These are phyloP conservation scores for Platycheirus albimanus DNA, from an alignment of 2,888 invertebrate genomes.

Conservation along the genomic window DNA sequence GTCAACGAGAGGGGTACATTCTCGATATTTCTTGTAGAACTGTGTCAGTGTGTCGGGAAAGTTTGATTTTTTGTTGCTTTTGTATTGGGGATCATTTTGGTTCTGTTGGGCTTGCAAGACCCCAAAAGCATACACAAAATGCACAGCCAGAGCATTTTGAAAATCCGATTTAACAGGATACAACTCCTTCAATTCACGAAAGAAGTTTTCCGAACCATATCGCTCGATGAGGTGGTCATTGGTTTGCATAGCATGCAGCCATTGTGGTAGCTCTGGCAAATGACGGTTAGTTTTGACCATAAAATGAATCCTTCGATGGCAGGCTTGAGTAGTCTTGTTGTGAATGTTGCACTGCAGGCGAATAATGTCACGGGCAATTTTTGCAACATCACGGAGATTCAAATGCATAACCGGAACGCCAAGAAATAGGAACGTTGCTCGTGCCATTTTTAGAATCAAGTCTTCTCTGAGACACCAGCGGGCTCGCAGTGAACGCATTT, in stretches of 20 bases:
- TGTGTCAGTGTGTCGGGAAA: constrained; percentile 81
- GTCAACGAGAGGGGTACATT: constrained; percentile 76
- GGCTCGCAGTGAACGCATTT: constrained; percentile 85
- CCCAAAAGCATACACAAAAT: constrained; percentile 77
- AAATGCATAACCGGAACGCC: constrained; percentile 81
- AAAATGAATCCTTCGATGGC: constrained; percentile 86
- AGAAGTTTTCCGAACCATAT: constrained; percentile 80
- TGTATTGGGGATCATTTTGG: constrained; percentile 20
- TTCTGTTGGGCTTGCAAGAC: constrained; percentile 24
- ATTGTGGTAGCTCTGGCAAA: constrained; percentile 85
- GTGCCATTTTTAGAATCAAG: constrained; percentile 86
- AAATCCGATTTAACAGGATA: constrained; percentile 79
- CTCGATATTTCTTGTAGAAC: constrained; percentile 77
- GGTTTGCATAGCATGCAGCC: constrained; percentile 85
- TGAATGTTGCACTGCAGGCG: constrained; percentile 83
- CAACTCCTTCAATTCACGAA: constrained; percentile 79
- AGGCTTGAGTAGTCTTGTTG: constrained; percentile 88
- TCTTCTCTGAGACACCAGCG: constrained; percentile 88
- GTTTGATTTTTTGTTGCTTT: constrained; percentile 68
- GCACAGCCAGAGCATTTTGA: constrained; percentile 78
- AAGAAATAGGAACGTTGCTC: constrained; percentile 85
- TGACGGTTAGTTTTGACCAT: constrained; percentile 85
- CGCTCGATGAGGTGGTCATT: constrained; percentile 83
- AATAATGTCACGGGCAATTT: constrained; percentile 85
- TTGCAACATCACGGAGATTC: constrained; percentile 79